Evolutionary conservation across 2,888 invertebrate genomes (phyloP), one percentile per base, ranked within the genome.

Genomic region (Nycteola revayana): DNA sequence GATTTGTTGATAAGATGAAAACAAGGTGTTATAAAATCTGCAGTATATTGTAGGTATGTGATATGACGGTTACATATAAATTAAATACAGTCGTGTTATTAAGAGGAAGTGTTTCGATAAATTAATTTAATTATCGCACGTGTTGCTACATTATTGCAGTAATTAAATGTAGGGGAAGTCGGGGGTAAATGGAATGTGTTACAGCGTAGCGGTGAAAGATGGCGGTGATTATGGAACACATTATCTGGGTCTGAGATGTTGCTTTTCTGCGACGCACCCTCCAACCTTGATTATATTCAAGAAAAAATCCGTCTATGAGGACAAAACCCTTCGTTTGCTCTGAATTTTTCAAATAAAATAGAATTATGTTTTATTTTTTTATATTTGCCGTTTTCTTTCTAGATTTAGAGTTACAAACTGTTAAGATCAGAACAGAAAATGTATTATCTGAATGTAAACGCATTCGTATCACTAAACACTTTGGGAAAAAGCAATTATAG

Each of bases 161-260:
- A 79, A 83, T 83, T 81, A 78, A 82, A 75, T 56, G 39, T 43
- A 62, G 70, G 69, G 72, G 65, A 64, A 53, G 49, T 52, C 49
- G 14, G 67, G 51, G 66, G 70, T 62, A 69, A 68, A 75, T 68
- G 67, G 64, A 49, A 67, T 61, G 69, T 68, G 70, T 71, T 69
- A 72, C 66, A 64, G 59, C 52, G 60, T 50, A 56, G 60, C 66
- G 52, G 73, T 78, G 80, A 83, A 66, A 63, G 73, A 84, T 82
- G 77, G 65, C 59, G 62, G 72, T 65, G 79, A 83, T 82, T 80
- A 86, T 82, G 79, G 69, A 80, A 71, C 71, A 71, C 77, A 80
- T 84, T 82, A 78, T 71, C 74, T 72, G 47, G n/a, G 65, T 58
- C 65, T 54, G 56, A 68, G 70, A 58, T 56, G 60, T 52, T 53